These are phyloP conservation scores for Rhinichthys osculus DNA, from an alignment of 2,797 vertebrate genomes.

Conservation along the genomic window DNA sequence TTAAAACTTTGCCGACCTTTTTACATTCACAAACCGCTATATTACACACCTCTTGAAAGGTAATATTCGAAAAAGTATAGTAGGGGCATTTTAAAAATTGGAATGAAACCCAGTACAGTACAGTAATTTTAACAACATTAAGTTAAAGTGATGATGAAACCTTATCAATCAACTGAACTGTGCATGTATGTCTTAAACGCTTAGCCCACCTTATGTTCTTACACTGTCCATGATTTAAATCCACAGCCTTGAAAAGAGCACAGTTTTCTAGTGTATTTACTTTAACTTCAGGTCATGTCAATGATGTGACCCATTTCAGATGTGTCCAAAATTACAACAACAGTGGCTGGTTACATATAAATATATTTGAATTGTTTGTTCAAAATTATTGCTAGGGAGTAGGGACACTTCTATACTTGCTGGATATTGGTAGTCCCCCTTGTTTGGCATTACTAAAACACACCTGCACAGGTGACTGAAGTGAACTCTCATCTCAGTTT, in stretches of 20 bases:
- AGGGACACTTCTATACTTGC: not conserved
- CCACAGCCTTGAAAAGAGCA: not conserved
- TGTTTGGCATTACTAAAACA: not conserved
- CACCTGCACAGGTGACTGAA: constrained; percentile 28
- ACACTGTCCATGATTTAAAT: not conserved
- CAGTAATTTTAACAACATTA: no score
- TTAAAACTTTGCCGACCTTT: not conserved
- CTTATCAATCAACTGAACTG: no score
- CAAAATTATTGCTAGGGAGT: not conserved
- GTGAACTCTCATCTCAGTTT: constrained; percentile 9
- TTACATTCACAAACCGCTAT: not conserved
- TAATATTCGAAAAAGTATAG: not conserved
- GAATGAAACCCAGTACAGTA: no score
- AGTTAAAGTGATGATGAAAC: no score
- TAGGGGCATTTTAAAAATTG: not conserved
- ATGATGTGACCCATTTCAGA: not conserved
- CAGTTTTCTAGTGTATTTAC: not conserved
- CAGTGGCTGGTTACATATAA: not conserved
- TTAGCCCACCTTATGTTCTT: no score
- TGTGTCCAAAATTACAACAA: not conserved
- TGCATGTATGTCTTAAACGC: no score
- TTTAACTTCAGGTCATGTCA: not conserved
- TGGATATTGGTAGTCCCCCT: not conserved
- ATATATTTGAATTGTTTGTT: not conserved
- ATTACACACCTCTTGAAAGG: not conserved